A percentile compares a stretch with the other conserved stretches of the same genome.
phyloP scores from a whole-genome alignment of 2,888 invertebrate species.

The Hirtodrosophila cameraria region DNA sequence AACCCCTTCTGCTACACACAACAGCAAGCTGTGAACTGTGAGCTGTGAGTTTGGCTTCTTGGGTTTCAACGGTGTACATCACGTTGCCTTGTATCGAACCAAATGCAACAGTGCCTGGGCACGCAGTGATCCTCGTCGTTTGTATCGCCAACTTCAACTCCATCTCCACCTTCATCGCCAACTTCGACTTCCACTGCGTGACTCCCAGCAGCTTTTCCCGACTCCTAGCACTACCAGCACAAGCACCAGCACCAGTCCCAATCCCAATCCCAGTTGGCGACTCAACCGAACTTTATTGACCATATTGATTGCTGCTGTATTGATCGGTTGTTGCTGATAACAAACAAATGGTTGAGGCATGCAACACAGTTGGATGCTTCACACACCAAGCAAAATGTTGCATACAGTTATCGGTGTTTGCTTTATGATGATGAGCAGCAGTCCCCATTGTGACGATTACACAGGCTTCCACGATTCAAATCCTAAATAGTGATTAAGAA shows the following conservation, averaged over 20 bases:
- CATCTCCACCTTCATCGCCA: conserved; percentile 16
- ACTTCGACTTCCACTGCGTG: conserved; percentile 12
- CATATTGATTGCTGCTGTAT: conserved; percentile 79
- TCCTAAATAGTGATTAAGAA: background rate
- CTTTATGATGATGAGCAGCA: conserved; percentile 49
- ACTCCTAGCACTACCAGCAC: too few relatives aligned
- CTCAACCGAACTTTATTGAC: conserved; percentile 71
- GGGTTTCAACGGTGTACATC: conserved; percentile 73
- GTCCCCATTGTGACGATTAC: conserved; percentile 1
- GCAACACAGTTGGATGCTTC: conserved; percentile 57
- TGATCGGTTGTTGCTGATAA: conserved; percentile 75
- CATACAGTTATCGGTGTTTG: conserved; percentile 25
- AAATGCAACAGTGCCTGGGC: conserved; percentile 33
- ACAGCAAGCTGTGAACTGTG: conserved; percentile 57
- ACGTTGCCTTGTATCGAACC: conserved; percentile 67
- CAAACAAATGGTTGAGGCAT: conserved; percentile 41
- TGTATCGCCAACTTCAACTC: conserved; percentile 6
- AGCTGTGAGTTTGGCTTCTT: conserved; percentile 63
- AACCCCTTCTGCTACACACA: conserved; percentile 11
- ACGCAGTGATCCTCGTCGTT: conserved; percentile 40
- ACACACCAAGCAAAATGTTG: conserved; percentile 39
- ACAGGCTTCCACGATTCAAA: conserved; percentile 28
- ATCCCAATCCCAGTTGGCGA: conserved; percentile 8
- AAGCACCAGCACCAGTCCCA: conserved; percentile 21
- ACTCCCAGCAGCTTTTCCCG: too few relatives aligned